A percentile compares a stretch with the other conserved stretches of the same genome.
These are phyloP conservation scores for Coendou prehensilis DNA, from an alignment of 2,797 vertebrate species.

Conservation along the genomic window DNA sequence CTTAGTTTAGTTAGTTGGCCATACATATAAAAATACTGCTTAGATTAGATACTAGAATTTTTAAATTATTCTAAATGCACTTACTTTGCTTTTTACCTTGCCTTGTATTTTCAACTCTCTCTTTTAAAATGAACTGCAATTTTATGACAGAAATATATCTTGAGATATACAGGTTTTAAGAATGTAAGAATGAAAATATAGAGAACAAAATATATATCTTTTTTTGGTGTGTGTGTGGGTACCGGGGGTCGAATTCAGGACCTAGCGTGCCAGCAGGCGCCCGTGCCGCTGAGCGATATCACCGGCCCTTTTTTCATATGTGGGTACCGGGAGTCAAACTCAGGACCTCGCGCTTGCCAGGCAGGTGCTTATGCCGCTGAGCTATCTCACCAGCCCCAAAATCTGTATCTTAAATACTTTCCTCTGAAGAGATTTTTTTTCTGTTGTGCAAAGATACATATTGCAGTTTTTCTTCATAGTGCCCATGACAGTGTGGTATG, in stretches of 20 bases:
- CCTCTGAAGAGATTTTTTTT: not conserved
- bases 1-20: not conserved
- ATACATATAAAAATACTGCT: not conserved
- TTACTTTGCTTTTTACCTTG: not conserved
- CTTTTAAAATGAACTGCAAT: not conserved
- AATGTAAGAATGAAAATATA: not conserved
- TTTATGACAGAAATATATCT: not conserved
- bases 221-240: no score
- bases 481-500: not conserved
- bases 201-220: not conserved
- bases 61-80: not conserved
- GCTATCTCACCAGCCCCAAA: not conserved
- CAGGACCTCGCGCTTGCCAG: no score
- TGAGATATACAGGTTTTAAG: not conserved
- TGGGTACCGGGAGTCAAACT: no score
- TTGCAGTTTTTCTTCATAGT: not conserved
- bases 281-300: no score
- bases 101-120: constrained; percentile 12
- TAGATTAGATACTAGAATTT: not conserved
- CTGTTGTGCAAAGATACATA: not conserved
- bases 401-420: not conserved
- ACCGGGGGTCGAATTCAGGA: no score
- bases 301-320: no score
- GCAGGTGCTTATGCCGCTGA: no score
- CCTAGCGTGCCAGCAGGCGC: no score